These are phyloP conservation scores for Pemphigus obesinymphae DNA, from an alignment of 1,140 invertebrate genomes.

Conservation along the genomic window DNA sequence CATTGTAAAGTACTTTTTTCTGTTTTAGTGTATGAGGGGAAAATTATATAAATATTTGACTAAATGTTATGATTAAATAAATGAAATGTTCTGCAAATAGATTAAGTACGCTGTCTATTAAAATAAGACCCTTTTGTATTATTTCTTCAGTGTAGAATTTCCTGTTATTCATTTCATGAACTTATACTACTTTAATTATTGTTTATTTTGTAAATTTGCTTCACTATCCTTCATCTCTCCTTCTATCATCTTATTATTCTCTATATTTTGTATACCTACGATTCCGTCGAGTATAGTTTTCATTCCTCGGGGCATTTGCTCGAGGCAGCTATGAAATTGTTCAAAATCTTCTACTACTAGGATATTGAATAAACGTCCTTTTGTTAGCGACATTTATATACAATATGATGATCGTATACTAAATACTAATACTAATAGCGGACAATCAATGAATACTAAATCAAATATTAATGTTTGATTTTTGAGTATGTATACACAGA, in stretches of 20 bases:
- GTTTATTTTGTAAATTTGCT: not conserved
- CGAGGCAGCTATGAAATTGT: not conserved
- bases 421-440: not conserved
- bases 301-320: not conserved
- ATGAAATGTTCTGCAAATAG: not conserved
- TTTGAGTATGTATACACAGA: too few species aligned
- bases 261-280: not conserved
- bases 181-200: not conserved
- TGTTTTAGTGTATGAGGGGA: not conserved
- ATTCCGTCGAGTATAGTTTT: not conserved
- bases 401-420: not conserved
- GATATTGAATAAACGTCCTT: not conserved
- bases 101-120: not conserved
- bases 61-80: not conserved
- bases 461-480: not conserved
- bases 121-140: not conserved
- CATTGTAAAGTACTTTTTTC: too few species aligned
- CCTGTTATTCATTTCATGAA: not conserved
- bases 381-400: conserved; percentile 2
- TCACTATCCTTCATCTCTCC: not conserved
- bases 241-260: not conserved
- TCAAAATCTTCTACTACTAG: not conserved
- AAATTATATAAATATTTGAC: not conserved
- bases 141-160: not conserved
- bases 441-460: not conserved